Percentiles rank a stretch among this genome's conserved stretches.
phyloP scores from a whole-genome alignment of 2,797 vertebrate genomes.

The Trachurus trachurus region DNA sequence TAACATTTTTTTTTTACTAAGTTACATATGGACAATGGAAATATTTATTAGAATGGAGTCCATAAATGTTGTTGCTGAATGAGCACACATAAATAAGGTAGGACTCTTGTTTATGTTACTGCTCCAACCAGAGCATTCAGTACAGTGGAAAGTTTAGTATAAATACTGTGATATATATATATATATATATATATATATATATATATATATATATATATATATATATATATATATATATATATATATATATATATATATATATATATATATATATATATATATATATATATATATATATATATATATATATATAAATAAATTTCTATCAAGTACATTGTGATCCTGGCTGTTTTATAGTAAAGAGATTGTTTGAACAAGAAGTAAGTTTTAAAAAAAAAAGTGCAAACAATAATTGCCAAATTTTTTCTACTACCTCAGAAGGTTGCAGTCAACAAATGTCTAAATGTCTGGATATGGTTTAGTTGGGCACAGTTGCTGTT shows the following conservation, averaged over 20 bases:
- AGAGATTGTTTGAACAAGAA: too few relatives aligned
- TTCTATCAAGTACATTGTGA: not conserved
- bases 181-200: too few relatives aligned
- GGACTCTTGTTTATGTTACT: too few relatives aligned
- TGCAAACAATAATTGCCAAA: not conserved
- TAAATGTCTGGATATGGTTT: not conserved
- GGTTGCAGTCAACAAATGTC: not conserved
- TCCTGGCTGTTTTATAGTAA: not conserved
- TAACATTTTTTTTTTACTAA: not conserved
- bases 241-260: too few relatives aligned
- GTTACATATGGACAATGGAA: not conserved
- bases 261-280: too few relatives aligned
- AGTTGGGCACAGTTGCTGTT: not conserved
- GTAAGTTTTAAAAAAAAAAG: too few relatives aligned
- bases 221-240: too few relatives aligned
- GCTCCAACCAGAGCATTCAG: not conserved
- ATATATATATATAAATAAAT: too few relatives aligned
- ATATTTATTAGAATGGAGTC: not conserved
- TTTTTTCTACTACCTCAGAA: not conserved
- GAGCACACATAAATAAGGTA: not conserved
- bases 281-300: too few relatives aligned
- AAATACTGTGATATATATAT: too few relatives aligned
- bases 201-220: too few relatives aligned
- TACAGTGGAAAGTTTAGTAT: too few relatives aligned
- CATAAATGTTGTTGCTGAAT: not conserved